Conservation (phyloP, 2,888 invertebrate genomes). For the Acanthosoma haemorrhoidale region DNA sequence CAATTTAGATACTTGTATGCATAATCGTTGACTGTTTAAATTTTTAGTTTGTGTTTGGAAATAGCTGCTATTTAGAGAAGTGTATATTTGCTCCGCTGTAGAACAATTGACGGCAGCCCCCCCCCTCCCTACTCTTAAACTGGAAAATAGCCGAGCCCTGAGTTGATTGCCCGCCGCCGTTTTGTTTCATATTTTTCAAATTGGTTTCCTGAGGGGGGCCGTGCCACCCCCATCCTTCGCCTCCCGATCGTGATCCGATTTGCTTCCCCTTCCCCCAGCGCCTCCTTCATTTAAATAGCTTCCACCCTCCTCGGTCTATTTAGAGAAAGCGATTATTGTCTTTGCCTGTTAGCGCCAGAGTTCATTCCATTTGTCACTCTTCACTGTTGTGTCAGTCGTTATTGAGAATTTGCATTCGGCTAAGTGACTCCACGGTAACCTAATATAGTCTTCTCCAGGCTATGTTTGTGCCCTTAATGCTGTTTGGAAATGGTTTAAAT, state of each 20-base stretch:
- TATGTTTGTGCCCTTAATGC: no score
- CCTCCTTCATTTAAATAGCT: conserved; percentile 33
- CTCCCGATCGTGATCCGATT: conserved; percentile 37
- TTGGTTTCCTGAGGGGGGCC: conserved; percentile 1
- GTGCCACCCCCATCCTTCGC: conserved; percentile 40
- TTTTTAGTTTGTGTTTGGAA: no score
- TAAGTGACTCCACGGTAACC: no score
- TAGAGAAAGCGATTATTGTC: conserved; percentile 20
- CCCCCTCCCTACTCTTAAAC: background rate
- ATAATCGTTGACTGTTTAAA: no score
- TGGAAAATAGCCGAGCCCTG: conserved; percentile 3
- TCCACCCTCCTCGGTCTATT: background rate
- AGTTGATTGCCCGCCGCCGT: conserved; percentile 19
- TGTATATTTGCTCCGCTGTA: no score
- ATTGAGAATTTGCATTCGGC: background rate
- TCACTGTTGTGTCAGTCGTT: conserved; percentile 1
- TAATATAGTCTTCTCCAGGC: no score
- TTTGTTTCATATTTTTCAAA: conserved; percentile 28
- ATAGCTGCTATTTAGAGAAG: no score
- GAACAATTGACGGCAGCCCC: background rate
- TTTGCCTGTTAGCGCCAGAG: conserved; percentile 3
- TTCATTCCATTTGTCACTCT: conserved; percentile 15
- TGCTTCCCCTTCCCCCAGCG: conserved; percentile 36
- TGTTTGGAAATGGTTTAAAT: no score
- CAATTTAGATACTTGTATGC: no score